phyloP scores from a whole-genome alignment of 2,888 invertebrate genomes.

The Eustalomyia histrio region DNA sequence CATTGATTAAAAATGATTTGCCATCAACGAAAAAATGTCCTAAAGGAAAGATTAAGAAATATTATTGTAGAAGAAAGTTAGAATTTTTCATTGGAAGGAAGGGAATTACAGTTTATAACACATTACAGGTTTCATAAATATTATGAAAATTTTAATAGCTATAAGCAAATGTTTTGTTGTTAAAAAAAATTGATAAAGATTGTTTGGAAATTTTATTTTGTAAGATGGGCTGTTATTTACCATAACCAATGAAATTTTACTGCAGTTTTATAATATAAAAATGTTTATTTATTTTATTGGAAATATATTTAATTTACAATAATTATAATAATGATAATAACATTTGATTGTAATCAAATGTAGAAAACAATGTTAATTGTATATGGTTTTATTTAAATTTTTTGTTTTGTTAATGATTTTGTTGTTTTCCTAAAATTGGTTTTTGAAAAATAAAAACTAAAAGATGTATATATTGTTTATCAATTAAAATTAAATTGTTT shows the following conservation, averaged over 20 bases:
- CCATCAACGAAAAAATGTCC: no score
- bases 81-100: no score
- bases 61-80: no score
- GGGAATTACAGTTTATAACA: no score
- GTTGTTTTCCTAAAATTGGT: background rate
- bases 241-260: no score
- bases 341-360: constrained; percentile 9
- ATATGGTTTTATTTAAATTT: constrained; percentile 1
- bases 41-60: no score
- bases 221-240: background rate
- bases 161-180: background rate
- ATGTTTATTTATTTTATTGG: background rate
- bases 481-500: no score
- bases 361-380: background rate
- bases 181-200: background rate
- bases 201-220: background rate
- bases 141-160: background rate
- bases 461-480: no score
- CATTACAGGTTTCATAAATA: background rate
- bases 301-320: constrained; percentile 2
- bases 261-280: background rate
- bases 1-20: background rate
- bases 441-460: no score
- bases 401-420: background rate
- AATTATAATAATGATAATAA: constrained; percentile 1